Evolutionary conservation across 2,888 invertebrate species (phyloP), one percentile per base, ranked within the genome.

Genomic region (Onthophagus sagittarius): DNA sequence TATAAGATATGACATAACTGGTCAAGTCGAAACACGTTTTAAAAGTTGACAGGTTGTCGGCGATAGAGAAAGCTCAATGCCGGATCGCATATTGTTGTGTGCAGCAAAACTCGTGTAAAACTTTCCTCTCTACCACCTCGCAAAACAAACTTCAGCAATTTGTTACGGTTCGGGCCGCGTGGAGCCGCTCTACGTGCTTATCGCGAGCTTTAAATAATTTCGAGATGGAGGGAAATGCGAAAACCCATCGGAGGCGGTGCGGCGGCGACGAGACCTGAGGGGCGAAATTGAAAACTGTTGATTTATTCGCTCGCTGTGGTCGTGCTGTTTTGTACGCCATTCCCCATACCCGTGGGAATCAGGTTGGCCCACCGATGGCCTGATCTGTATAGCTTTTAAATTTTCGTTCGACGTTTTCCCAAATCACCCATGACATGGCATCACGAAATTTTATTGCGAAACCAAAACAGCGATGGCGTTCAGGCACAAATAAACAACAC

Each of bases 211-310:
- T 67, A 67, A 67, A 67, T 67, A 67, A 67, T 67, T 67, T 67
- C 67, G 39, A 31, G 67, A 67, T 67, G 67, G 39, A 53, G 67
- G 67, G 32, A 67, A 67, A 67, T 67, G 23, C 67, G 67, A 23
- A 67, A 67, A 23, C 23, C 67, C 67, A 23, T 32, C 67, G 64
- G 23, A 64, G 15, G 64, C 64, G 64, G 15, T 15, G 15, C 64
- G 67, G 67, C 15, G 63, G 63, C 63, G 63, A 53, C 39, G 39
- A 53, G 39, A 15, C 67, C 31, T 32, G 31, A 23, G 67, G 9
- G 67, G 67, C 67, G 67, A 67, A 67, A 67, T 67, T 67, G 67
- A 67, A 67, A 67, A 67, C 67, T 67, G 67, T 67, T 67, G 67
- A 67, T 67, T 67, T 67, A 67, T 67, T 31, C 67, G 31, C 67